Base-by-base conservation (phyloP, 2,113 vertebrate genomes). In the Nematolebias whitei region DNA sequence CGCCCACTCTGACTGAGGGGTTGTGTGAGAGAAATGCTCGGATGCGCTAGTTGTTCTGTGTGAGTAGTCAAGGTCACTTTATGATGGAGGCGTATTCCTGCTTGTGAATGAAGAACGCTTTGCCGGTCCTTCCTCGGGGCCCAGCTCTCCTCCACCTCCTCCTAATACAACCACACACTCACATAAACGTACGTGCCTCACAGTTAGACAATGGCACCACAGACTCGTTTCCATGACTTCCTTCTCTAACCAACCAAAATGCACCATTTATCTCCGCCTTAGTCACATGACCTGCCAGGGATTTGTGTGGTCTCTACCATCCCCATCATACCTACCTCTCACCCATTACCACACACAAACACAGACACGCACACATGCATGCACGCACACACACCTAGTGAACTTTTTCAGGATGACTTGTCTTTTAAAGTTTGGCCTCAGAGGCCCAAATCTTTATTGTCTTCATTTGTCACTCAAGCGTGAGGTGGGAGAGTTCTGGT, bases 61-160 rank as follows among this genome's bases (percentile, higher is more conserved):
- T 16, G 67, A 79, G 83, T 82, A 80, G 81, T 80, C 84, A 86
- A 86, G 84, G 79, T 87, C 87, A 78, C 47, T 83, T 68, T 53
- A 80, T 83, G 74, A 80, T 80, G 69, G 82, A 82, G 84, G 88
- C 56, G 56, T 57, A 79, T 77, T 78, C 59, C 55, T 79, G 73
- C 71, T 87, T 90, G 65, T 92, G 86, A 91, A 91, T 89, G 87
- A 87, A 87, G 73, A 88, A 73, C 38, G 50, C 74, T 63, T 45
- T 71, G 44, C 61, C 56, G 62, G 55, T 79, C 54, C 44, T 66
- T 86, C 58, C 77, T 71, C 64, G 75, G 67, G 70, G 72, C 85
- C 68, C 53, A 24, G 56, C 53, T 23, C 72, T 35, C 67, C 75
- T 60, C 74, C 54, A 52, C 71, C 79, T 83, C 72, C 71, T 68